Evolutionary conservation across 2,113 vertebrate genomes (phyloP).

Genomic region (Oryzias celebensis): DNA sequence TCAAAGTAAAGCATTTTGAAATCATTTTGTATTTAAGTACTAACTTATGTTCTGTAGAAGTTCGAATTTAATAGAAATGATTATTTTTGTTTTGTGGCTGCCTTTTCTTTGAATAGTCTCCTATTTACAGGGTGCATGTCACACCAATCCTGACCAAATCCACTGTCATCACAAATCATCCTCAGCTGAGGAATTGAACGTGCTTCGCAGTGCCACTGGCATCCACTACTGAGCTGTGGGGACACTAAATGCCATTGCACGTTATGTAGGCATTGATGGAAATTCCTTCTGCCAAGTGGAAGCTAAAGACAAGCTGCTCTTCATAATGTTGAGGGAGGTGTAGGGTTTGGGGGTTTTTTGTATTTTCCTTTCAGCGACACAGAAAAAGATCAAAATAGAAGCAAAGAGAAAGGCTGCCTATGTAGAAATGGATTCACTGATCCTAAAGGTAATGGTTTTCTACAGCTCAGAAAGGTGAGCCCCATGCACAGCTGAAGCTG

Average conservation of each 20-base stretch:
- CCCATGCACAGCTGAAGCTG: not conserved
- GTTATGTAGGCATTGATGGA: slow-evolving; percentile 59
- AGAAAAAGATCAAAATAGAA: not conserved
- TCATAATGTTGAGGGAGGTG: slow-evolving; percentile 45
- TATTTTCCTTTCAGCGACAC: slow-evolving; percentile 16
- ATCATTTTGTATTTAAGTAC: too few relatives aligned
- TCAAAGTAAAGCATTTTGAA: too few relatives aligned
- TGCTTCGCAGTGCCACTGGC: slow-evolving; percentile 63
- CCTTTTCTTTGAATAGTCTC: slow-evolving; percentile 25
- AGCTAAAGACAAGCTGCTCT: slow-evolving; percentile 63
- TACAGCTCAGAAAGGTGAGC: not conserved
- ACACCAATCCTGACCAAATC: slow-evolving; percentile 61
- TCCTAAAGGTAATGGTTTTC: not conserved
- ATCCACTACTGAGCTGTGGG: slow-evolving; percentile 61
- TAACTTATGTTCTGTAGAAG: too few relatives aligned
- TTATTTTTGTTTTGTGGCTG: slow-evolving; percentile 1
- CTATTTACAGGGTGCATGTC: slow-evolving; percentile 47
- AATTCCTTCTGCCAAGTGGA: slow-evolving; percentile 67
- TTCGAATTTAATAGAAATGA: too few relatives aligned
- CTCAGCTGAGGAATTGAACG: slow-evolving; percentile 62
- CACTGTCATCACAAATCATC: slow-evolving; percentile 69
- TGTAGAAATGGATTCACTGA: not conserved
- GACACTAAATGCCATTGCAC: slow-evolving; percentile 74
- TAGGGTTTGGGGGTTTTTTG: slow-evolving; percentile 24
- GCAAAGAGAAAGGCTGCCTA: not conserved